Evolutionary conservation across 2,113 vertebrate genomes (phyloP).

Genomic region (Acrocephalus kingi): DNA sequence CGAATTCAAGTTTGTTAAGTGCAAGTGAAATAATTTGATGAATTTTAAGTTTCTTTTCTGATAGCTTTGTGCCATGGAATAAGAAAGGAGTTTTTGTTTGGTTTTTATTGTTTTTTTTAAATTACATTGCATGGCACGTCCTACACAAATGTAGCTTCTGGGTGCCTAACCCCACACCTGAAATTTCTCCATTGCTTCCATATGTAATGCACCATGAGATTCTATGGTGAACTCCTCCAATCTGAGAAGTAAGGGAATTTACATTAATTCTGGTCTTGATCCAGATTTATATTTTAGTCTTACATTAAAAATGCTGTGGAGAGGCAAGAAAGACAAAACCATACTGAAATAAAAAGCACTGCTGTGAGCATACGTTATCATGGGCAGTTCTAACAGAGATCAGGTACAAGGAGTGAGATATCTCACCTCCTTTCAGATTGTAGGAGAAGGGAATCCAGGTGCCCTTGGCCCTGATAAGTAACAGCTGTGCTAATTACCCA

Average conservation of each 20-base stretch:
- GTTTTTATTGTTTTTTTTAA: background rate
- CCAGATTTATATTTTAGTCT: background rate
- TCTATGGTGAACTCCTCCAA: background rate
- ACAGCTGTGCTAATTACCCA: background rate
- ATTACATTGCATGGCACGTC: background rate
- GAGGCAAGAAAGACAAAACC: background rate
- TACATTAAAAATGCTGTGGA: background rate
- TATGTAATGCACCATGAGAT: background rate
- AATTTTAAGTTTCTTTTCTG: background rate
- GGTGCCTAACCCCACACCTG: background rate
- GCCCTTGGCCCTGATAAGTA: background rate
- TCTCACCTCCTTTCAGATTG: background rate
- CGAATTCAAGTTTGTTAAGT: background rate
- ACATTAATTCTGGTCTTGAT: background rate
- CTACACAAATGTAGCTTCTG: background rate
- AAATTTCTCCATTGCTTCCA: background rate
- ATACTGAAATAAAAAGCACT: background rate
- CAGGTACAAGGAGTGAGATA: background rate
- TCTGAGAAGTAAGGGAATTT: background rate
- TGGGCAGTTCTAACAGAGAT: background rate
- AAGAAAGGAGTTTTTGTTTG: background rate
- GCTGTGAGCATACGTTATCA: background rate
- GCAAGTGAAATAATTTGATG: background rate
- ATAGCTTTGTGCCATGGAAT: background rate
- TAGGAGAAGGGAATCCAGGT: too few relatives aligned